phyloP scores from a whole-genome alignment of 2,888 invertebrate species.

The Pterobdella sp. region DNA sequence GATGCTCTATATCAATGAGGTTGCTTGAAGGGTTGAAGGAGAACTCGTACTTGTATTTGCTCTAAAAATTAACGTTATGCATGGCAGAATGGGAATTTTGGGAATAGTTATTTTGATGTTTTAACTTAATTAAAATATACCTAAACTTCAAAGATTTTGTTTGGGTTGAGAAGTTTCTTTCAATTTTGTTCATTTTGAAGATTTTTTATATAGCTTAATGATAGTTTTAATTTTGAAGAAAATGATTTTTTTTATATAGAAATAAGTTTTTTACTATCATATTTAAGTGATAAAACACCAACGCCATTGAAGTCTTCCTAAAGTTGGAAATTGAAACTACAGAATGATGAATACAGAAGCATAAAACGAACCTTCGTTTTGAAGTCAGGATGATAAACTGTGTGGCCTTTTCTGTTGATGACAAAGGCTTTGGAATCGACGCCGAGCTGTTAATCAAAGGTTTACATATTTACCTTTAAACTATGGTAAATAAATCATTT shows the following conservation, averaged over 20 bases:
- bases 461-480: background rate
- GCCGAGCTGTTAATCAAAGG: slow-evolving; percentile 63
- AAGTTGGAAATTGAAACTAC: too few relatives aligned
- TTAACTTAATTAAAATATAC: too few relatives aligned
- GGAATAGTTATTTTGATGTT: background rate
- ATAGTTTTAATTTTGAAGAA: too few relatives aligned
- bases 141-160: too few relatives aligned
- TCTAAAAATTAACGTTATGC: background rate
- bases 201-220: too few relatives aligned
- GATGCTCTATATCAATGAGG: slow-evolving; percentile 16
- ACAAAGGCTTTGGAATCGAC: slow-evolving; percentile 91
- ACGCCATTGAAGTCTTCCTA: too few relatives aligned
- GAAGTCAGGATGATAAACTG: slow-evolving; percentile 87
- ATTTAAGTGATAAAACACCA: too few relatives aligned
- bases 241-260: too few relatives aligned
- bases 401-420: slow-evolving; percentile 90
- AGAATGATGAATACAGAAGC: background rate
- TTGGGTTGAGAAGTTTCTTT: too few relatives aligned
- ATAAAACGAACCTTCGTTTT: slow-evolving; percentile 72
- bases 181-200: too few relatives aligned
- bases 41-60: slow-evolving; percentile 27
- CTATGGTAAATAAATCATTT: too few relatives aligned
- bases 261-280: too few relatives aligned
- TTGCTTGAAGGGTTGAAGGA: slow-evolving; percentile 26
- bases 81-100: background rate